Evolutionary conservation across 1,140 invertebrate species (phyloP).

Genomic region (Lasioglossum baleicum): DNA sequence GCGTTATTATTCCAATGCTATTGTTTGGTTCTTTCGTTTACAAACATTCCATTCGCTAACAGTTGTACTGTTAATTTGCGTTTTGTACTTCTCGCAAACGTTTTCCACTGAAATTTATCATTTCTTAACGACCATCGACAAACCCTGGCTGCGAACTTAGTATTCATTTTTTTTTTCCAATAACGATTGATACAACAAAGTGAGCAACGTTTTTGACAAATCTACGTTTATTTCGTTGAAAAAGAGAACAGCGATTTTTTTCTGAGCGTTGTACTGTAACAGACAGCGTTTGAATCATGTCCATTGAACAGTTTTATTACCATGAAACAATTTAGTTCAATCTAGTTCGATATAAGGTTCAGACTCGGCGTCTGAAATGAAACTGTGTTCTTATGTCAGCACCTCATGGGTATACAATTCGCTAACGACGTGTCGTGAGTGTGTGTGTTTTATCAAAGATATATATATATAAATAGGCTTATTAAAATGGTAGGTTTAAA

Average conservation of each 20-base stretch:
- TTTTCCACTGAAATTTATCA: constrained; percentile 3
- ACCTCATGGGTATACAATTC: not conserved
- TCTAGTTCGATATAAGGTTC: constrained; percentile 26
- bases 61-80: not conserved
- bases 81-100: not conserved
- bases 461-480: constrained; percentile 10
- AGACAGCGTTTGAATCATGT: constrained; percentile 11
- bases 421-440: not conserved
- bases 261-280: not conserved
- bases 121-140: not conserved
- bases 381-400: constrained; percentile 24
- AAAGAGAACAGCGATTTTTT: not conserved
- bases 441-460: constrained; percentile 9
- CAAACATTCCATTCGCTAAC: constrained; percentile 19
- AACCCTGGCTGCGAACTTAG: constrained; percentile 1
- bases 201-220: too few relatives aligned
- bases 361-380: constrained; percentile 1
- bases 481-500: constrained; percentile 37
- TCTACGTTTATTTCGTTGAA: not conserved
- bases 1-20: constrained; percentile 9
- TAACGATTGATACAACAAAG: too few relatives aligned
- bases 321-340: constrained; percentile 29
- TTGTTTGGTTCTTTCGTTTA: constrained; percentile 4
- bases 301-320: not conserved
- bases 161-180: not conserved